Conservation (phyloP, 2,888 invertebrate species). For the Polydrusus tereticollis region DNA sequence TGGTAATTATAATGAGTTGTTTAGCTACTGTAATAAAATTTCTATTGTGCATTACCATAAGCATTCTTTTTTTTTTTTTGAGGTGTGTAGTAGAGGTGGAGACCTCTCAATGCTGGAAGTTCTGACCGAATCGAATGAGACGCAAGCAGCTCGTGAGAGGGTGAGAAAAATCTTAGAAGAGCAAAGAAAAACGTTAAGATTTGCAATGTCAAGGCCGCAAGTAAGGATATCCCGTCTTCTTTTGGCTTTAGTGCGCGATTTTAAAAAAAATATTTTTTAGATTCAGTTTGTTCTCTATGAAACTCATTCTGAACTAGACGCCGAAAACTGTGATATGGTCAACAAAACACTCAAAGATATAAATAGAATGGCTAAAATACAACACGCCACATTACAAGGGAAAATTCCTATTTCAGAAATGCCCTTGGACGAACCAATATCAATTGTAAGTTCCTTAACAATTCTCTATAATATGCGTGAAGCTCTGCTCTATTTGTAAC, state of each 20-base stretch:
- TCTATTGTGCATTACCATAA: not conserved
- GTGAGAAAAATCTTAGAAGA: conserved; percentile 79
- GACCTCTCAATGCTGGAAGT: conserved; percentile 82
- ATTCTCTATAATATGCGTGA: not conserved
- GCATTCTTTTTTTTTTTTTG: conserved; percentile 31
- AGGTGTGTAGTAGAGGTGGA: conserved; percentile 81
- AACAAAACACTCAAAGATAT: conserved; percentile 76
- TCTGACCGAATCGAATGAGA: conserved; percentile 78
- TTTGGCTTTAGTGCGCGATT: not conserved
- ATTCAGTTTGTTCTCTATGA: conserved; percentile 86
- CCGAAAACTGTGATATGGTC: conserved; percentile 83
- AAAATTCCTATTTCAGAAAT: conserved; percentile 52
- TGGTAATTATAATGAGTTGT: conserved; percentile 66
- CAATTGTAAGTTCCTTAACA: not conserved
- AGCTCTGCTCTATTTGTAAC: not conserved
- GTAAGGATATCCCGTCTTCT: conserved; percentile 61
- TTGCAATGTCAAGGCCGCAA: conserved; percentile 84
- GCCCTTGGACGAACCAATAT: conserved; percentile 21
- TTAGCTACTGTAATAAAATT: not conserved
- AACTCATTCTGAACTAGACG: conserved; percentile 82
- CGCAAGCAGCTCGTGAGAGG: conserved; percentile 72
- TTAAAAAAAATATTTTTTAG: conserved; percentile 62
- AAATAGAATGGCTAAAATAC: conserved; percentile 78
- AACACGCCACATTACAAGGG: conserved; percentile 72
- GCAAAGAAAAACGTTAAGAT: conserved; percentile 79